Conservation (phyloP, 2,888 invertebrate species). For the Watsonalla cultraria region DNA sequence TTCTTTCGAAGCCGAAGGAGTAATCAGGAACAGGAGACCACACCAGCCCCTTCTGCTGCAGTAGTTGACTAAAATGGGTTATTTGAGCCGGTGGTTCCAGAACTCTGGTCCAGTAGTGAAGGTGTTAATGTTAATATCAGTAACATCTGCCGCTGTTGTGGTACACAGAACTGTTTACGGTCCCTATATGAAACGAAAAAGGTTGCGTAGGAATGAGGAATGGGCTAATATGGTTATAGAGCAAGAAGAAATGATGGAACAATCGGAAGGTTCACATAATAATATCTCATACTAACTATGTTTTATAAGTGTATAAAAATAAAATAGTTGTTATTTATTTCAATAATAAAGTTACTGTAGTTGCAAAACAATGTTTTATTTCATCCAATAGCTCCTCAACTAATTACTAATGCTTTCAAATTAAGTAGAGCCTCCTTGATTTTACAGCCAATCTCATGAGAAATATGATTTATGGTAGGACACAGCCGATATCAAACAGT, state of each 20-base stretch:
- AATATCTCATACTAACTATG: conserved; percentile 32
- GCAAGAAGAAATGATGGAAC: conserved; percentile 44
- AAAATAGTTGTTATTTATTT: neutral
- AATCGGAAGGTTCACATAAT: conserved; percentile 20
- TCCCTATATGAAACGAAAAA: conserved; percentile 41
- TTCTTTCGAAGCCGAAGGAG: conserved; percentile 30
- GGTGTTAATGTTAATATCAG: conserved; percentile 55
- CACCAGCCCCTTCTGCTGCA: conserved; percentile 15
- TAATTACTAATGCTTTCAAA: too few species aligned
- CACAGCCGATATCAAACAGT: too few species aligned
- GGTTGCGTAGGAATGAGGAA: conserved; percentile 47
- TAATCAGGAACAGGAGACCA: conserved; percentile 5
- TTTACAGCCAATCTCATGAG: too few species aligned
- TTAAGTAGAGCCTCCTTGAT: too few species aligned
- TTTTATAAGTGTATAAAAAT: neutral
- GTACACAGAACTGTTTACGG: conserved; percentile 39
- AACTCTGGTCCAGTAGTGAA: conserved; percentile 52
- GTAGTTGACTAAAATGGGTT: conserved; percentile 28
- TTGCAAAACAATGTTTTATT: neutral
- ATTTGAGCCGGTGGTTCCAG: conserved; percentile 33
- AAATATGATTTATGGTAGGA: too few species aligned
- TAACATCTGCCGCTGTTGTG: conserved; percentile 46
- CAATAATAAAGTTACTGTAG: neutral
- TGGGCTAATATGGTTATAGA: conserved; percentile 61
- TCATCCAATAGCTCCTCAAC: neutral